Conservation (phyloP, 2,888 invertebrate genomes). For the Cepaea hortensis region DNA sequence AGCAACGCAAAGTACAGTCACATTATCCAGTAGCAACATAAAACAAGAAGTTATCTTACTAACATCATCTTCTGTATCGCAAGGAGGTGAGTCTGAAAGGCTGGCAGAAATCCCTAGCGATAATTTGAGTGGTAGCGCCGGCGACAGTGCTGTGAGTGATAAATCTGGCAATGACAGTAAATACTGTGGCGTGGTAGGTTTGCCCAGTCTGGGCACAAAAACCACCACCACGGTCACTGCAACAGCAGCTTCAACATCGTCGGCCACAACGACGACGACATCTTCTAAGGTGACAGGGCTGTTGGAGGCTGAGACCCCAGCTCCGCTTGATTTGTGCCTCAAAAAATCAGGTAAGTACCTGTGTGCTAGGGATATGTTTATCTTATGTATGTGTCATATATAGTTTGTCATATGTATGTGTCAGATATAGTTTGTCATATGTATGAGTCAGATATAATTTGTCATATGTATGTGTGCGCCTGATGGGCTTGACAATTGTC, state of each 20-base stretch:
- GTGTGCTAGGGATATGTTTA: no score
- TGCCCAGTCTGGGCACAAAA: constrained; percentile 3
- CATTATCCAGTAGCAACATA: neutral
- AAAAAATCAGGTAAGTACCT: constrained; percentile 44
- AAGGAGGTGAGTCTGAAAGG: neutral
- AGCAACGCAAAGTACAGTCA: neutral
- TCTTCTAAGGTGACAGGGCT: neutral
- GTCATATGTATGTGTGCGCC: no score
- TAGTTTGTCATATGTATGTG: no score
- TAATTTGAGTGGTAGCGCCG: neutral
- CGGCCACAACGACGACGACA: constrained; percentile 10
- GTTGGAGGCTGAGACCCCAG: neutral
- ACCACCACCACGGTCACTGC: constrained; percentile 18
- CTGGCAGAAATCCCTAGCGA: neutral
- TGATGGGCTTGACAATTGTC: no score
- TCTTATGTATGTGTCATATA: no score
- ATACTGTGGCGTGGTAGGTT: neutral
- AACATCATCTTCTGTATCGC: neutral
- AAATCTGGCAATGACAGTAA: neutral
- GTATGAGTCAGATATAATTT: neutral
- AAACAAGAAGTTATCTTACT: neutral
- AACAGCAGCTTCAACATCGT: constrained; percentile 2
- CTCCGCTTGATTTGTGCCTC: constrained; percentile 41
- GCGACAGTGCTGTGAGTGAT: neutral
- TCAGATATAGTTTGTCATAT: neutral